Evolutionary conservation across 1,140 invertebrate genomes (phyloP).

Genomic region (Myzus persicae): DNA sequence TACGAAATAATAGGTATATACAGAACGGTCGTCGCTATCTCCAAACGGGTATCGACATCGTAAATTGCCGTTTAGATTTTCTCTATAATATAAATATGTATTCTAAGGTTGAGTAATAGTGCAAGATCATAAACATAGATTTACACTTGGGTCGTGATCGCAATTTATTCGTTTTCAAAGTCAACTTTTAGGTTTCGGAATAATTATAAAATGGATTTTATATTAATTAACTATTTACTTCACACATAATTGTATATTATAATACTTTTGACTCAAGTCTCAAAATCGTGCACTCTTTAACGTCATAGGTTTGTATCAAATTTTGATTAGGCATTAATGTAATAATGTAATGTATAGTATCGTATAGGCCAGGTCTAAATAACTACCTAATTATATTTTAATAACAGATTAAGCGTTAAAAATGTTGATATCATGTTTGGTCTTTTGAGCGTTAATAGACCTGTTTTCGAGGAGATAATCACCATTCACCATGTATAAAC

Average conservation of each 20-base stretch:
- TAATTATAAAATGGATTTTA: neutral
- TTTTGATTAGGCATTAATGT: no score
- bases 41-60: no score
- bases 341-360: neutral
- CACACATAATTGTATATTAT: no score
- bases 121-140: neutral
- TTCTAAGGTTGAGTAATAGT: neutral
- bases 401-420: neutral
- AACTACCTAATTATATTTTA: neutral
- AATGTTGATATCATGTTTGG: neutral
- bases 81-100: no score
- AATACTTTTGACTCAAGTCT: no score
- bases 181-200: neutral
- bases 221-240: neutral
- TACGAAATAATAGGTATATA: neutral
- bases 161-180: neutral
- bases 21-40: neutral
- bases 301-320: neutral
- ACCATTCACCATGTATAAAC: neutral
- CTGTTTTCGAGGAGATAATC: neutral
- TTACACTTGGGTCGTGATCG: neutral
- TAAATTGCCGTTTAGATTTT: neutral
- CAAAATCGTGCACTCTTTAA: no score
- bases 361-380: neutral
- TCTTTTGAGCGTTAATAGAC: neutral